These are phyloP conservation scores for Ctenicera cuprea DNA, from an alignment of 2,888 invertebrate genomes.

Conservation along the genomic window DNA sequence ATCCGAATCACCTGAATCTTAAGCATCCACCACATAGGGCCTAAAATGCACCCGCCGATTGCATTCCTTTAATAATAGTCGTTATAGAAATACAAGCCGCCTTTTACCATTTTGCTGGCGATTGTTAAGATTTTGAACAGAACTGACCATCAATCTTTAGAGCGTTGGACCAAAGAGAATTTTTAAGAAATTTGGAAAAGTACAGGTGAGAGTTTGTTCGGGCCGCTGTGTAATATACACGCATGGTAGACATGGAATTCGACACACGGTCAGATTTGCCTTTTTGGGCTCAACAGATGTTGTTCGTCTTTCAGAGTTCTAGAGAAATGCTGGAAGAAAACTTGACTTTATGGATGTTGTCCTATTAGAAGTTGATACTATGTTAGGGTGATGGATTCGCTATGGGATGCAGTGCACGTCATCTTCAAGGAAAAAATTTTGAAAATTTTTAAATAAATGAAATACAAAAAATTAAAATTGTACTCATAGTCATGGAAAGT, in stretches of 20 bases:
- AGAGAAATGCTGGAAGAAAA: constrained; percentile 10
- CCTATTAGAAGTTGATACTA: background rate
- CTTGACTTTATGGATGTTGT: constrained; percentile 32
- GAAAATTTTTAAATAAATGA: too few relatives aligned
- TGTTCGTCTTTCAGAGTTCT: constrained; percentile 23
- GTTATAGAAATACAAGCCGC: constrained; percentile 37
- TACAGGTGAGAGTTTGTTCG: constrained; percentile 13
- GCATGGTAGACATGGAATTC: constrained; percentile 47
- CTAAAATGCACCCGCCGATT: constrained; percentile 7
- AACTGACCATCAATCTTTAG: constrained; percentile 47
- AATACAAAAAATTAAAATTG: too few relatives aligned
- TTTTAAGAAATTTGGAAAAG: background rate
- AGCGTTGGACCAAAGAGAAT: background rate
- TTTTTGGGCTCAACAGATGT: constrained; percentile 42
- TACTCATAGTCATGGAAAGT: too few relatives aligned
- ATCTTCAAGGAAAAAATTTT: too few relatives aligned
- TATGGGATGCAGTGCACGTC: too few relatives aligned
- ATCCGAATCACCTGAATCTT: background rate
- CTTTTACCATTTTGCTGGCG: constrained; percentile 50
- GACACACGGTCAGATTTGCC: constrained; percentile 46
- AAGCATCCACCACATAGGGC: constrained; percentile 5
- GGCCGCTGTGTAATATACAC: constrained; percentile 35
- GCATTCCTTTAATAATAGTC: constrained; percentile 19
- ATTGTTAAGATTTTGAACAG: constrained; percentile 43
- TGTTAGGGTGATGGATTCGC: too few relatives aligned